A percentile compares a stretch with the other conserved stretches of the same genome.
Conservation (phyloP, 2,113 vertebrate genomes). For the Cinclus mexicanus region DNA sequence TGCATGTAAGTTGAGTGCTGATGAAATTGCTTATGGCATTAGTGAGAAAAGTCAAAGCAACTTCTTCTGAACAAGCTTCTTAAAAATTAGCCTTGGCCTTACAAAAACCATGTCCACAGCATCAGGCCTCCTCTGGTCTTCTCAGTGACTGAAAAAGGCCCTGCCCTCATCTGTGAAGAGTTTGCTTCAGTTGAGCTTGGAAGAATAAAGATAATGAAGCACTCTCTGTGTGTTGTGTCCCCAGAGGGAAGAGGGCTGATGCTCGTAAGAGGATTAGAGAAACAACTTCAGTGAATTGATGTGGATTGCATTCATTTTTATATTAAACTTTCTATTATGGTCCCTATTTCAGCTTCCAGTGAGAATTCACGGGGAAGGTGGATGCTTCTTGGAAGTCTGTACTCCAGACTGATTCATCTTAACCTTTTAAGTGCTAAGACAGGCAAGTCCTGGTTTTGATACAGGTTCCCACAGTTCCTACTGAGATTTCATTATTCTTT, state of each 20-base stretch:
- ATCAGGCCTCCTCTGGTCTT: neutral
- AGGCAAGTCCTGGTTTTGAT: neutral
- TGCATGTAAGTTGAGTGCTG: neutral
- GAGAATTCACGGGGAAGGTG: neutral
- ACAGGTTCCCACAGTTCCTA: neutral
- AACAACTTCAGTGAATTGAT: neutral
- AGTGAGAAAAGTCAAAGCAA: neutral
- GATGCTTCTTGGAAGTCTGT: neutral
- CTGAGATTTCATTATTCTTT: neutral
- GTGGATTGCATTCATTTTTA: neutral
- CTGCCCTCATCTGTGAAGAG: neutral
- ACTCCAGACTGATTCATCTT: neutral
- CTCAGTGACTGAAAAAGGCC: neutral
- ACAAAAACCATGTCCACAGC: fast-evolving
- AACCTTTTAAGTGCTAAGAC: neutral
- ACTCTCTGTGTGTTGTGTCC: neutral
- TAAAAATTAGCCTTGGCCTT: neutral
- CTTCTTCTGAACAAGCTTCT: neutral
- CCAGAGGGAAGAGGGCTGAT: neutral
- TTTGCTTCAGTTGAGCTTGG: neutral
- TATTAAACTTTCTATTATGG: neutral
- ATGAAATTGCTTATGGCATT: neutral
- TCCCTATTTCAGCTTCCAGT: neutral
- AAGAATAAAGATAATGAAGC: constrained; percentile 12
- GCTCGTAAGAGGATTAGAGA: constrained; percentile 18